Evolutionary conservation across 2,797 vertebrate genomes (phyloP).

Genomic region (Enteromius trimaculatus): DNA sequence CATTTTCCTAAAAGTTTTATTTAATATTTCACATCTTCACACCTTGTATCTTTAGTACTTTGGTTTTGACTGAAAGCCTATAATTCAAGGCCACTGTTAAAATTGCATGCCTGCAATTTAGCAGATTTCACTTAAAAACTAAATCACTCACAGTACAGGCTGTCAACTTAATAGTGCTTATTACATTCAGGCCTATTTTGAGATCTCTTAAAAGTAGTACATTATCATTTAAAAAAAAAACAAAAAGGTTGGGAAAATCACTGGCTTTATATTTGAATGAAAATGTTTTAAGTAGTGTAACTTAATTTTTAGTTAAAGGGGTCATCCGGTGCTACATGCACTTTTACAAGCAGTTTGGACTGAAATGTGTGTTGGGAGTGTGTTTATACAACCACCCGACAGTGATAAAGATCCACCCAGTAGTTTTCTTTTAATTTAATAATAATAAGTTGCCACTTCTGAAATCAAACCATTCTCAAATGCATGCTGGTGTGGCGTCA

Average conservation of each 20-base stretch:
- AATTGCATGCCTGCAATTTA: constrained; percentile 20
- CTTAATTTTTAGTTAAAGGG: background rate
- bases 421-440: too few species aligned
- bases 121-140: constrained; percentile 27
- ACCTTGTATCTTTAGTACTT: background rate
- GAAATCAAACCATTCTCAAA: too few species aligned
- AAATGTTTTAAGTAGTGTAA: background rate
- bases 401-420: too few species aligned
- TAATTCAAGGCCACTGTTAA: constrained; percentile 23
- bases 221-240: background rate
- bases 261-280: background rate
- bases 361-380: too few species aligned
- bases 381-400: too few species aligned
- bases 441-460: too few species aligned
- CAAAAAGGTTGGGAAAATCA: background rate
- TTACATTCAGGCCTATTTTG: constrained; percentile 26
- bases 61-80: constrained; percentile 26
- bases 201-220: background rate
- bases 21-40: constrained; percentile 5
- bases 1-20: background rate
- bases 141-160: constrained; percentile 7
- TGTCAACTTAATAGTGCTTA: constrained; percentile 26
- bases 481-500: too few species aligned
- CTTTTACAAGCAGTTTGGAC: too few species aligned
- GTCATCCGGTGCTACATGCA: too few species aligned